phyloP scores from a whole-genome alignment of 1,140 invertebrate species.

The Zophobas atratus region DNA sequence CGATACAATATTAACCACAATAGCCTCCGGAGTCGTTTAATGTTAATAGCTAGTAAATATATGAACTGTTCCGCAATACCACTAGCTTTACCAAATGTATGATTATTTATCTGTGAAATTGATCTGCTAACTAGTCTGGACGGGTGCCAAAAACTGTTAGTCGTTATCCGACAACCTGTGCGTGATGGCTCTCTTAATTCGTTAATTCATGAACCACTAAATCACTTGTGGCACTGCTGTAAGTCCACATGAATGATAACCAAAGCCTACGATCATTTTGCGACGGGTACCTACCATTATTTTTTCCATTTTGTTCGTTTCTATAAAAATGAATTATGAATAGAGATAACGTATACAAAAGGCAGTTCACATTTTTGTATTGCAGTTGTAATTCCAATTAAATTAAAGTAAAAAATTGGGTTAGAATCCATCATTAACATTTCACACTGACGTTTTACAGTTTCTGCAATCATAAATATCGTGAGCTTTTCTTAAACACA shows the following conservation, averaged over 20 bases:
- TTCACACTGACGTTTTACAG: too few relatives aligned
- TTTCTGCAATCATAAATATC: too few relatives aligned
- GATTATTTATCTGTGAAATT: slow-evolving; percentile 49
- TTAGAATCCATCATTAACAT: too few relatives aligned
- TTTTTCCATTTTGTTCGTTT: too few relatives aligned
- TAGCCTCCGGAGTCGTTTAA: slow-evolving; percentile 47
- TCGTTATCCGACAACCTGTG: slow-evolving; percentile 27
- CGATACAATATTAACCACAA: slow-evolving; percentile 42
- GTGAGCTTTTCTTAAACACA: too few relatives aligned
- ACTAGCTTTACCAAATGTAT: slow-evolving; percentile 43
- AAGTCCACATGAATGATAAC: not conserved
- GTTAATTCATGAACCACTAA: slow-evolving; percentile 22
- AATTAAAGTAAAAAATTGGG: too few relatives aligned
- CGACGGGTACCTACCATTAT: too few relatives aligned
- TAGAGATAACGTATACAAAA: too few relatives aligned
- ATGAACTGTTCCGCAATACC: slow-evolving; percentile 30
- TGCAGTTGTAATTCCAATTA: too few relatives aligned
- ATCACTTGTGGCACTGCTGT: slow-evolving; percentile 6
- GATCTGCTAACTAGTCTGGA: slow-evolving; percentile 49
- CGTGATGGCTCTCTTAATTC: slow-evolving; percentile 33
- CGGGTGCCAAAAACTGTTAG: slow-evolving; percentile 45
- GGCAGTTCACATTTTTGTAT: too few relatives aligned
- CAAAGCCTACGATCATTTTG: too few relatives aligned
- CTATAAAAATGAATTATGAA: too few relatives aligned
- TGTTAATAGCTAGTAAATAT: slow-evolving; percentile 48